Evolutionary conservation across 2,797 vertebrate genomes (phyloP), one percentile per base, ranked within the genome.

Genomic region (Diplodus puntazzo): DNA sequence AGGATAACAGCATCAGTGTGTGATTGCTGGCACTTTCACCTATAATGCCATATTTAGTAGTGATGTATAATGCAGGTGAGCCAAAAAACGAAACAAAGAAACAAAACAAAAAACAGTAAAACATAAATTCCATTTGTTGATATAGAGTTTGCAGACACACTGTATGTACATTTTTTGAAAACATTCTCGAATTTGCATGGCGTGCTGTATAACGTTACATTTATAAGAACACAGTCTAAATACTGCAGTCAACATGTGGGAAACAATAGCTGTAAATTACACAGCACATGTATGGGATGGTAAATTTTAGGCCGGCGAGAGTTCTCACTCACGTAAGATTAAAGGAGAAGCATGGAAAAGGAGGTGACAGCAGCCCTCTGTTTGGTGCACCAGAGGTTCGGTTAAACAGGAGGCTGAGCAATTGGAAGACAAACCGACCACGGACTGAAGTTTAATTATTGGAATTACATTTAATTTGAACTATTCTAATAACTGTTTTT

Each of bases 311-410:
- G 17, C 59, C 69, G 58, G 45, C 71, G 69, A 73, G 70, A 60
- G 48, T 42, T 68, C 11, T 71, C 39, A 75, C 42, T 83, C 3
- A 52, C 8, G 27, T 53, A 42, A 60, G 73, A 90, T 89, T 83
- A 88, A 62, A 89, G 80, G 61, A 72, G 73, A 60, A 46, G 66
- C 55, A 48, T 84, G 65, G 72, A 67, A 71, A 70, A 76, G 67
- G 52, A 79, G 59, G 52, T 50, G 34, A 66, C 46, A 21, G 43
- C 64, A 60, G 61, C 12, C 11, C n/a, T 82, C 52, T 77, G 72
- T 76, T 90, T 79, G 65, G 65, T 77, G 52, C 57, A 49, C 13
- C 69, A 73, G 60, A 66, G 69, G 3, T 79, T 83, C 49, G 30
- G 65, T 54, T 82, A 88, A 86, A 88, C 68, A 78, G 30, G 42